Base-by-base conservation (phyloP, 2,113 vertebrate genomes). In the Pelodiscus sinensis region DNA sequence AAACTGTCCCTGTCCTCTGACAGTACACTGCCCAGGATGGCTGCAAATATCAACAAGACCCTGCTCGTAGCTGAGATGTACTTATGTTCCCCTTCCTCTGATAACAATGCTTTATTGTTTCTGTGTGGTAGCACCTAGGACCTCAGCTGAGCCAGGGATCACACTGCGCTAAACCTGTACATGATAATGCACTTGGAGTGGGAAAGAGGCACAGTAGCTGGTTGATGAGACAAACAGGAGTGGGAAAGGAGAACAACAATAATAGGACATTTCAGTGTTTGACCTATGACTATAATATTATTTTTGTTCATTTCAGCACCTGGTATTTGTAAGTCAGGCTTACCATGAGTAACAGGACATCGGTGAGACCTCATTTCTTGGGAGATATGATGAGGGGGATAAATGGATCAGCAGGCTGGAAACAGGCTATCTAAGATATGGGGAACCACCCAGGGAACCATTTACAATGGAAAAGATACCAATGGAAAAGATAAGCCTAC, bases 101-200 rank as follows among this genome's bases (percentile, higher is more conserved):
- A 38, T 75, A 44, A 2, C 82, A 44, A 90, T 84, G 27, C 16
- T 14, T 73, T 2, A 71, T 87, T 57, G 1, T 9, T 82, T 44
- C 4, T 4, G 1, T 54, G 12, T 29, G 24, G 13, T 35, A 24
- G 13, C n/a, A 57, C 29, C 19, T 19, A 16, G 13, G 71, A 25
- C 29, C 6, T 86, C 51, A 35, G 51, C 3, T 87, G 65, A 71
- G 3, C 35, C 51, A 57, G 13, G 18, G 25, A 22, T 85, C 9
- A 0, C 0, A 0, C 9, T 44, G 25, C 58, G 50, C 57, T 29
- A 55, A 58, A 19, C 25, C 24, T n/a, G 24, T 73, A 11, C 7
- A 78, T 51, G 77, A 27, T 55, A 51, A 58, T 68, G 75, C 27
- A 15, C 44, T 44, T 83, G 35, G 16, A 25, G 15, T 62, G 82